Evolutionary conservation across 1,140 invertebrate species (phyloP).

Genomic region (Calliopsis andreniformis): DNA sequence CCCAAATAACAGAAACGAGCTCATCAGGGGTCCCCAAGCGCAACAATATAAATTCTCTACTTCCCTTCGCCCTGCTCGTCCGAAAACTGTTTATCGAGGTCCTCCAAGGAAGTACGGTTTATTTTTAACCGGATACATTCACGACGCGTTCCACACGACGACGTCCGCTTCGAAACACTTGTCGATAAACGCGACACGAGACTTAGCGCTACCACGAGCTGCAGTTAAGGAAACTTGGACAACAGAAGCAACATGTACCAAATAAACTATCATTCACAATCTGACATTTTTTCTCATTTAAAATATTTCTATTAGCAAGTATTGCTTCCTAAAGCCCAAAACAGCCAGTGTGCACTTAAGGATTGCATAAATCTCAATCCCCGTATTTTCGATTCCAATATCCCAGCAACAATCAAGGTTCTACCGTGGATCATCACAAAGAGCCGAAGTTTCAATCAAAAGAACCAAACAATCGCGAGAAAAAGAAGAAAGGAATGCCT

Average conservation of each 20-base stretch:
- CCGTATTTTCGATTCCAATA: no score
- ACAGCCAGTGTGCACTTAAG: no score
- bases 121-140: conserved; percentile 45
- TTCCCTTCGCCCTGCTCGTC: conserved; percentile 1
- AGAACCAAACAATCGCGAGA: neutral
- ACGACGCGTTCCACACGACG: conserved; percentile 25
- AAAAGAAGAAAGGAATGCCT: neutral
- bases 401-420: no score
- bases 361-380: no score
- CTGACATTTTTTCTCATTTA: no score
- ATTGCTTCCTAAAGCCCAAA: no score
- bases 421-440: neutral
- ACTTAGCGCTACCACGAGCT: no score
- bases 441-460: neutral
- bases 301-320: no score
- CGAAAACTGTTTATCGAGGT: conserved; percentile 28
- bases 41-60: conserved; percentile 34
- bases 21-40: neutral
- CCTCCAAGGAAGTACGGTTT: conserved; percentile 33
- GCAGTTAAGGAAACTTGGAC: no score
- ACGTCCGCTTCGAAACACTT: conserved; percentile 16
- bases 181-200: conserved; percentile 4
- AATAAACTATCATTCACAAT: no score
- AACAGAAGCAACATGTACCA: no score
- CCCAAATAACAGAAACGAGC: neutral